Percentiles rank a stretch among this genome's conserved stretches.
Conservation (phyloP, 2,113 vertebrate genomes). For the Aptenodytes forsteri region DNA sequence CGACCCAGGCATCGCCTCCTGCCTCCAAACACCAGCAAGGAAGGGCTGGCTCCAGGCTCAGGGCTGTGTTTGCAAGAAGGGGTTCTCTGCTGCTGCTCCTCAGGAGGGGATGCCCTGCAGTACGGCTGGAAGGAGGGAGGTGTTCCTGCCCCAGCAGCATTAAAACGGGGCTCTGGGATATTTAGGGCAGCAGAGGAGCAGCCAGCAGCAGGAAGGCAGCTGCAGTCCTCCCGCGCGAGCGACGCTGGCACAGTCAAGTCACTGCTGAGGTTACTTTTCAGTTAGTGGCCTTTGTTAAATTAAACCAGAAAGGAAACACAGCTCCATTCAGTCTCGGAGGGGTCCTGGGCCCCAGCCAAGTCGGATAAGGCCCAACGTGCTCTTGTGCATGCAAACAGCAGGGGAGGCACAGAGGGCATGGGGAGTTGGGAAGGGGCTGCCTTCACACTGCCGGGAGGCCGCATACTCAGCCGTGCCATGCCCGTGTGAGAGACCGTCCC, state of each 20-base stretch:
- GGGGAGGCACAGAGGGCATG: background rate
- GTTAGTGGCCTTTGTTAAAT: background rate
- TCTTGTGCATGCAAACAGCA: slow-evolving; percentile 6
- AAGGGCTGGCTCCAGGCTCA: background rate
- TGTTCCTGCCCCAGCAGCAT: background rate
- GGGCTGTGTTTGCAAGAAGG: background rate
- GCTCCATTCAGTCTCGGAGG: background rate
- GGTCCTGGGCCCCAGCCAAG: background rate
- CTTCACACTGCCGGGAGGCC: accelerated
- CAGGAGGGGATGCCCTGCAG: background rate
- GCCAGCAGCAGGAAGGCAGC: background rate
- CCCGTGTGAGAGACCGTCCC: accelerated
- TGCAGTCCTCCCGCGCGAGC: accelerated
- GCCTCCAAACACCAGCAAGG: too few species aligned
- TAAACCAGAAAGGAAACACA: background rate
- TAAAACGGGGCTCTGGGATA: background rate
- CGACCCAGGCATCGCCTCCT: background rate
- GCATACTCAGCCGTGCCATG: accelerated
- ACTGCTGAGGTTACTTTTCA: background rate
- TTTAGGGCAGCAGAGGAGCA: background rate
- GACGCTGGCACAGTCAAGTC: background rate
- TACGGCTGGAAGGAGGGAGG: background rate
- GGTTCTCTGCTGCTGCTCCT: background rate
- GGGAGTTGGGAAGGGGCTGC: background rate
- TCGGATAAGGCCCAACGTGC: background rate